Conservation (phyloP, 2,888 invertebrate species). For the Osmoderma eremita region DNA sequence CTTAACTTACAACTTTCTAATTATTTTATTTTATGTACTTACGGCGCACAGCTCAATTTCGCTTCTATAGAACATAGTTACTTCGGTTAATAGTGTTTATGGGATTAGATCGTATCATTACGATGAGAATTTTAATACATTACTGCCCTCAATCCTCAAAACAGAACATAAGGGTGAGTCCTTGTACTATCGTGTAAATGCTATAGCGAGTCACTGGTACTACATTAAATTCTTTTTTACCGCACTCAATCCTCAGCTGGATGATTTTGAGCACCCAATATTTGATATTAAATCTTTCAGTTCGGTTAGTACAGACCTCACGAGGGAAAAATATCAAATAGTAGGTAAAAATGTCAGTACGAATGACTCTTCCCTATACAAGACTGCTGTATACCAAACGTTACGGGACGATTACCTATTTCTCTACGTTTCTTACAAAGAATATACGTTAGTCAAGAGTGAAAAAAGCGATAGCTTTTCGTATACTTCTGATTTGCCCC, state of each 20-base stretch:
- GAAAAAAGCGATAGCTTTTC: constrained; percentile 80
- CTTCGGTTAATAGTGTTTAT: too few relatives aligned
- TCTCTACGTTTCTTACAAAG: constrained; percentile 53
- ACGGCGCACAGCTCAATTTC: too few relatives aligned
- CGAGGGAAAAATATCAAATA: too few relatives aligned
- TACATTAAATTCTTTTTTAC: constrained; percentile 65
- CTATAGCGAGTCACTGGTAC: constrained; percentile 71
- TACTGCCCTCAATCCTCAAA: too few relatives aligned
- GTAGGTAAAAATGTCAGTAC: not conserved
- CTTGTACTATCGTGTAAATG: constrained; percentile 58
- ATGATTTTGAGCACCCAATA: constrained; percentile 34
- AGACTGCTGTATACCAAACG: too few relatives aligned
- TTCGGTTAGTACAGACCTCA: constrained; percentile 19
- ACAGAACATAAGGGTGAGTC: constrained; percentile 24
- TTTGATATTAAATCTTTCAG: constrained; percentile 44
- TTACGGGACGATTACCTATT: constrained; percentile 23
- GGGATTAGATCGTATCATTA: too few relatives aligned
- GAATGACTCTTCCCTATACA: not conserved
- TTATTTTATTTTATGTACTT: too few relatives aligned
- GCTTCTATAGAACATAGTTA: too few relatives aligned
- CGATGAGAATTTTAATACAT: too few relatives aligned
- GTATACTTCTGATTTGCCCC: constrained; percentile 76
- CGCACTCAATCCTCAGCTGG: not conserved
- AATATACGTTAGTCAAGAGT: constrained; percentile 65
- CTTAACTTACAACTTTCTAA: too few relatives aligned